Evolutionary conservation across 2,888 invertebrate species (phyloP).

Genomic region (Tiliacea citrago): DNA sequence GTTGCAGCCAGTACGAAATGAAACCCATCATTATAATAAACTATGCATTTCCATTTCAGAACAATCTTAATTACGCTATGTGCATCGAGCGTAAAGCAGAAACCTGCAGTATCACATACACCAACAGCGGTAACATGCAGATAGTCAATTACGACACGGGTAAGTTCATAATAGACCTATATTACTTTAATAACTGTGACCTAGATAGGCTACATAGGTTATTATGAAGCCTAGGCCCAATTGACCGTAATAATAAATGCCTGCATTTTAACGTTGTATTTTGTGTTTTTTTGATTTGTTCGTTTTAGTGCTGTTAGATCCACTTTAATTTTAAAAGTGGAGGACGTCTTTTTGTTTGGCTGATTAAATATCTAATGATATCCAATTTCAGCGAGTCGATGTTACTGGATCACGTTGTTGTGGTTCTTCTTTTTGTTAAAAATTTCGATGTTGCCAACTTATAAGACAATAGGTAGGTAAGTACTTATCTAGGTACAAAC

Average conservation of each 20-base stretch:
- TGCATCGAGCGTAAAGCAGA: slow-evolving; percentile 92
- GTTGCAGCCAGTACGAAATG: neutral
- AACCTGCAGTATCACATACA: slow-evolving; percentile 93
- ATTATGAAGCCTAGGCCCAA: neutral
- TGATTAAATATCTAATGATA: too few species aligned
- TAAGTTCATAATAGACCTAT: slow-evolving; percentile 72
- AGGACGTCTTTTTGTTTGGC: too few species aligned
- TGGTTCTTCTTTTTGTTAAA: too few species aligned
- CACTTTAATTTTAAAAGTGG: too few species aligned
- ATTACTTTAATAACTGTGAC: slow-evolving; percentile 22
- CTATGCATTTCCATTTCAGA: slow-evolving; percentile 88
- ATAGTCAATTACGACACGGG: slow-evolving; percentile 92
- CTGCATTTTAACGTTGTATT: neutral
- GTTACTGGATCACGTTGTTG: too few species aligned
- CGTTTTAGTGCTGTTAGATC: too few species aligned
- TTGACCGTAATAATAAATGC: neutral
- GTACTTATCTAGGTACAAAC: too few species aligned
- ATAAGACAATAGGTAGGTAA: too few species aligned
- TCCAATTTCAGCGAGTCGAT: too few species aligned
- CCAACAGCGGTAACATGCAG: slow-evolving; percentile 91
- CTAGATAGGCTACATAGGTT: neutral
- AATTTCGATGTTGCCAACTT: too few species aligned
- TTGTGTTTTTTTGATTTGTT: neutral
- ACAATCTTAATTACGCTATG: slow-evolving; percentile 94
- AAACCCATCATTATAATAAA: neutral